A percentile compares a stretch with the other conserved stretches of the same genome.
Conservation (phyloP, 2,888 invertebrate species). For the Conomelus anceps region DNA sequence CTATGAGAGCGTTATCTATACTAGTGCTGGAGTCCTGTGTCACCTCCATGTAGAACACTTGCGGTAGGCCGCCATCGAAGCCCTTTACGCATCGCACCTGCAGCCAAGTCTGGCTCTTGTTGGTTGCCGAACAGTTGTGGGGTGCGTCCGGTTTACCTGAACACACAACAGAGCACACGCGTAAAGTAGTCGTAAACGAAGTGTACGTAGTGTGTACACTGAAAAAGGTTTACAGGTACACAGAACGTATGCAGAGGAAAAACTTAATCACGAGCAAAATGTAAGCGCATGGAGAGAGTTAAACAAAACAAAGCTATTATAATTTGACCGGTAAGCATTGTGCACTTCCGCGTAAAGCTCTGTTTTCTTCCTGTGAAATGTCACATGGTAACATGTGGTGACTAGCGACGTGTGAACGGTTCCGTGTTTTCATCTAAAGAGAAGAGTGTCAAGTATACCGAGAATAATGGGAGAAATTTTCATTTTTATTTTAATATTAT, state of each 20-base stretch:
- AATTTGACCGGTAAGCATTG: constrained; percentile 35
- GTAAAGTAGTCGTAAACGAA: not conserved
- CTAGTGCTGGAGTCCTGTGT: not conserved
- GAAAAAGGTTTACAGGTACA: no score
- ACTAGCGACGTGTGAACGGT: constrained; percentile 46
- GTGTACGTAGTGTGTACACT: no score
- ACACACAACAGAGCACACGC: not conserved
- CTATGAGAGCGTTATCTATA: not conserved
- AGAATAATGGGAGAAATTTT: constrained; percentile 39
- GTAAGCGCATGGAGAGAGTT: no score
- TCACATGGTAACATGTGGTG: constrained; percentile 48
- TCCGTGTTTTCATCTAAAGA: constrained; percentile 46
- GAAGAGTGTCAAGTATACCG: constrained; percentile 47
- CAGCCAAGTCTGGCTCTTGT: constrained; percentile 47
- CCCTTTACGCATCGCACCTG: constrained; percentile 47
- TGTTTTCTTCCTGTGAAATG: constrained; percentile 48
- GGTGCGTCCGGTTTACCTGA: constrained; percentile 46
- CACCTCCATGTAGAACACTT: constrained; percentile 44
- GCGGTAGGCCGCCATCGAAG: constrained; percentile 50
- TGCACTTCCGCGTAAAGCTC: constrained; percentile 42
- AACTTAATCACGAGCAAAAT: no score
- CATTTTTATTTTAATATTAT: no score
- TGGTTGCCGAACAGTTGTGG: constrained; percentile 45
- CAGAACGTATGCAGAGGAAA: no score
- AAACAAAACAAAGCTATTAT: not conserved